These are phyloP conservation scores for Platyrinchus mystaceus DNA, from an alignment of 2,797 vertebrate genomes.

Conservation along the genomic window DNA sequence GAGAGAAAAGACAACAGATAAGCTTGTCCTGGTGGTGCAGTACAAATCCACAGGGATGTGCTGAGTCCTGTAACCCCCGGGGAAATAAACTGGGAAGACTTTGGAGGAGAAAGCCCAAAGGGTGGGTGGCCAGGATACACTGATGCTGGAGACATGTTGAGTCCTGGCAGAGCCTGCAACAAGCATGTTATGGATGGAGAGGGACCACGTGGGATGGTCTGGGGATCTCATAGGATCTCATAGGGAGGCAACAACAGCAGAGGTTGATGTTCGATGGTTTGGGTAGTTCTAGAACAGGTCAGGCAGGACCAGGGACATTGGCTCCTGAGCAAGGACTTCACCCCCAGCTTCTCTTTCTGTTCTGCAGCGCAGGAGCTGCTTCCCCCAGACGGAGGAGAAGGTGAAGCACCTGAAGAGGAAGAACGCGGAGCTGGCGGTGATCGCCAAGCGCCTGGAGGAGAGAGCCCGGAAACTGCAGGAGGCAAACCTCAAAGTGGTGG, in stretches of 20 bases:
- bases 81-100: background rate
- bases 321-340: background rate
- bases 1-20: background rate
- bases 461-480: slow-evolving; percentile 95
- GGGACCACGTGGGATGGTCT: background rate
- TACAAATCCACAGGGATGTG: background rate
- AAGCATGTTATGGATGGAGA: background rate
- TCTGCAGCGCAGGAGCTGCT: slow-evolving; percentile 89
- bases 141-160: background rate
- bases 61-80: background rate
- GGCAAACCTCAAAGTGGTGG: slow-evolving; percentile 94
- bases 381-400: slow-evolving; percentile 96
- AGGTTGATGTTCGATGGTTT: background rate
- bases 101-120: background rate
- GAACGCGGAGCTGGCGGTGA: slow-evolving; percentile 93
- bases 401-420: slow-evolving; percentile 93
- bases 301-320: background rate
- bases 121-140: background rate
- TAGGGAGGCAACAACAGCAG: background rate
- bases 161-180: background rate
- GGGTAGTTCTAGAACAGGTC: background rate
- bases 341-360: background rate
- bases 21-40: background rate
- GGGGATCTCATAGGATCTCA: background rate
- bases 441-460: slow-evolving; percentile 95